Conservation (phyloP, 1,140 invertebrate genomes). For the Platyura marginata region DNA sequence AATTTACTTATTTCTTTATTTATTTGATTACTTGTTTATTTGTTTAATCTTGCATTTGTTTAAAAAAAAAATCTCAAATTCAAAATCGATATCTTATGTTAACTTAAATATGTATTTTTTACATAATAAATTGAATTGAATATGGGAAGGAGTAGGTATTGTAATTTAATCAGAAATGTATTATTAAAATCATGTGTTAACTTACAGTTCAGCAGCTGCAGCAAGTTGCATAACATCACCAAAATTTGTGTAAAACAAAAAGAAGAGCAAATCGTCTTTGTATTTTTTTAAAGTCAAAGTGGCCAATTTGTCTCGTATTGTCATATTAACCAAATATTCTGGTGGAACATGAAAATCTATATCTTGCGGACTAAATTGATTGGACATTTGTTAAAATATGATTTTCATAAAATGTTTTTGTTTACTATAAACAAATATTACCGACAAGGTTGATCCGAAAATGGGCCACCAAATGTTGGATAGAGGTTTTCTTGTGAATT, state of each 20-base stretch:
- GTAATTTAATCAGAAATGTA: no score
- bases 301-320: constrained; percentile 84
- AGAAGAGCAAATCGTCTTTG: constrained; percentile 97
- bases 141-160: no score
- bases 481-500: constrained; percentile 94
- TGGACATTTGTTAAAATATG: neutral
- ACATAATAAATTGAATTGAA: no score
- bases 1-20: no score
- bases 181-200: no score
- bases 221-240: constrained; percentile 94
- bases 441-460: constrained; percentile 89
- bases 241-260: constrained; percentile 97
- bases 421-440: constrained; percentile 8
- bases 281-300: constrained; percentile 90
- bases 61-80: no score
- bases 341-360: constrained; percentile 97
- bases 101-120: no score
- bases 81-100: no score
- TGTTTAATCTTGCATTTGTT: no score
- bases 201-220: constrained; percentile 91
- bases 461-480: constrained; percentile 94
- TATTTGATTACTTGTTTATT: no score
- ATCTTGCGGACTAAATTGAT: constrained; percentile 66
- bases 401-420: neutral
- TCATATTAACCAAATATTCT: constrained; percentile 92